Conservation (phyloP, 2,888 invertebrate genomes). For the Cylloceria caligata region DNA sequence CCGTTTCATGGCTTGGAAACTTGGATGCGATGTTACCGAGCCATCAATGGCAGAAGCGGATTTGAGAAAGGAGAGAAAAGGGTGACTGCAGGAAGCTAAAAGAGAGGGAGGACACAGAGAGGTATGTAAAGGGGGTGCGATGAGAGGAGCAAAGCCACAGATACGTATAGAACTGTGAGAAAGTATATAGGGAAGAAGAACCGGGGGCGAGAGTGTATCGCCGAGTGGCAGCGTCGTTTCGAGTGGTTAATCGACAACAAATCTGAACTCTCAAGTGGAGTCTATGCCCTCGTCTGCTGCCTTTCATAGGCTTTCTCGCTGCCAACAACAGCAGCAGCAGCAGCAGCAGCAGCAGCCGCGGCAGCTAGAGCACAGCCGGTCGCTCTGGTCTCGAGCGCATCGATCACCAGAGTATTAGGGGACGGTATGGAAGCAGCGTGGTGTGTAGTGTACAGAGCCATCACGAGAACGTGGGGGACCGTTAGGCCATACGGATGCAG, state of each 20-base stretch:
- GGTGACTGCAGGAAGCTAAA: background rate
- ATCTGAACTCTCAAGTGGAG: conserved; percentile 76
- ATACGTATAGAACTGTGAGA: background rate
- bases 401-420: conserved; percentile 72
- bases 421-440: conserved; percentile 43
- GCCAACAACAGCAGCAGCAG: conserved; percentile 57
- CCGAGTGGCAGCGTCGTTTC: conserved; percentile 70
- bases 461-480: background rate
- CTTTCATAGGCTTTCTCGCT: conserved; percentile 68
- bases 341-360: conserved; percentile 36
- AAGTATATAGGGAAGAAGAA: conserved; percentile 17
- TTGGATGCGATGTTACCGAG: conserved; percentile 34
- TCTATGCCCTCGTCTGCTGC: conserved; percentile 69
- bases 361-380: conserved; percentile 61
- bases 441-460: conserved; percentile 24
- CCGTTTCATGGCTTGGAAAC: conserved; percentile 54
- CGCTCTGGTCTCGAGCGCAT: conserved; percentile 68
- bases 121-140: background rate
- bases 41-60: background rate
- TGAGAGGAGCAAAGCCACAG: conserved; percentile 7
- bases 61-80: background rate
- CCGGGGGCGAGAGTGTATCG: conserved; percentile 60
- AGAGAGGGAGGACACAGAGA: too few relatives aligned
- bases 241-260: conserved; percentile 75
- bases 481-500: background rate